Evolutionary conservation across 2,888 invertebrate genomes (phyloP).

Genomic region (Plutella xylostella): DNA sequence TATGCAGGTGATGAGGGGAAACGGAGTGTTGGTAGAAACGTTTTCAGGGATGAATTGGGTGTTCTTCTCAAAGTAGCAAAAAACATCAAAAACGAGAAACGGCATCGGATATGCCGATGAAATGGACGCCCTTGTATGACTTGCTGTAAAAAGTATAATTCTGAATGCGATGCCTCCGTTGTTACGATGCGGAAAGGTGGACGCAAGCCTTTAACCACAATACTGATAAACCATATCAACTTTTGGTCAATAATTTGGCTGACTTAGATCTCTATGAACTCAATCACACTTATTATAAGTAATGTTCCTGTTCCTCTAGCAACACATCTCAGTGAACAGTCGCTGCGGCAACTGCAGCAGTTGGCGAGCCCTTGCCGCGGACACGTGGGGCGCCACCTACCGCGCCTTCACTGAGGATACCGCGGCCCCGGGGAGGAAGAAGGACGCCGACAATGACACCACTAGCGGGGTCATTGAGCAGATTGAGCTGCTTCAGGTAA

Average conservation of each 20-base stretch:
- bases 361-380: slow-evolving; percentile 63
- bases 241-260: too few species aligned
- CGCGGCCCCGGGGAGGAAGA: slow-evolving; percentile 8
- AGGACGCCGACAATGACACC: slow-evolving; percentile 20
- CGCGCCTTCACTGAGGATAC: slow-evolving; percentile 20
- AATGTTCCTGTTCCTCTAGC: slow-evolving; percentile 31
- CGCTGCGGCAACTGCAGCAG: slow-evolving; percentile 56
- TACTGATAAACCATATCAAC: too few species aligned
- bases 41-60: background rate
- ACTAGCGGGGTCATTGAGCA: slow-evolving; percentile 35
- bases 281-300: too few species aligned
- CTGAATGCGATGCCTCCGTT: too few species aligned
- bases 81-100: too few species aligned
- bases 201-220: too few species aligned
- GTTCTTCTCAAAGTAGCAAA: too few species aligned
- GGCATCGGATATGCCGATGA: too few species aligned
- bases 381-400: slow-evolving; percentile 71
- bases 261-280: too few species aligned
- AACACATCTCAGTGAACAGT: slow-evolving; percentile 45
- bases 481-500: slow-evolving; percentile 42
- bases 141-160: too few species aligned
- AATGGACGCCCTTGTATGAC: too few species aligned
- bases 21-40: background rate
- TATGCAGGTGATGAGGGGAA: slow-evolving; percentile 78
- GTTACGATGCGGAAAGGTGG: too few species aligned